Percentiles rank a stretch among this genome's conserved stretches.
Conservation (phyloP, 2,888 invertebrate genomes). For the Eupithecia vulgata region DNA sequence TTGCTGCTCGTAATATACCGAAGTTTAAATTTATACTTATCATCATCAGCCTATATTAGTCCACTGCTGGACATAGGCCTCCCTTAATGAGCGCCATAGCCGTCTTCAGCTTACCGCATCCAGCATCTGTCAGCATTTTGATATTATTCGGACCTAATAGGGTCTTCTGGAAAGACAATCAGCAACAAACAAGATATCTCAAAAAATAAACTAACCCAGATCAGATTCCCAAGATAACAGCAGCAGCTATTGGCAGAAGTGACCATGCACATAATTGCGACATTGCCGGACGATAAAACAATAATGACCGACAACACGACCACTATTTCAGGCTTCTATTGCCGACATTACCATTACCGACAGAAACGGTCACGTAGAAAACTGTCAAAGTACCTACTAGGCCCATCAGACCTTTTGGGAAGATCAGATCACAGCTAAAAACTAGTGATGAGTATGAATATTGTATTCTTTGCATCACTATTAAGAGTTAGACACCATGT, state of each 20-base stretch:
- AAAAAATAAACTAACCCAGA: constrained; percentile 5
- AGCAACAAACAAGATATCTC: background rate
- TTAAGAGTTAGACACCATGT: too few species aligned
- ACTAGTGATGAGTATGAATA: too few species aligned
- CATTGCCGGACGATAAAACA: constrained; percentile 31
- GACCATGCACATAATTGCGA: constrained; percentile 18
- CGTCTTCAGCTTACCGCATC: too few species aligned
- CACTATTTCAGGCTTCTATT: constrained; percentile 29
- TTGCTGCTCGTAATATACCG: too few species aligned
- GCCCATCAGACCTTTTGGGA: background rate
- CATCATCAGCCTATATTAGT: too few species aligned
- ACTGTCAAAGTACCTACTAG: background rate
- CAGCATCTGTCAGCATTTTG: too few species aligned
- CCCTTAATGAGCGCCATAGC: too few species aligned
- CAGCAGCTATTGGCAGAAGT: constrained; percentile 16
- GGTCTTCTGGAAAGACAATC: background rate
- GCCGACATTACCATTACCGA: constrained; percentile 34
- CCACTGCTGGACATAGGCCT: too few species aligned
- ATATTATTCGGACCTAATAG: too few species aligned
- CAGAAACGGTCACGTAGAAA: constrained; percentile 34
- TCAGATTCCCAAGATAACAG: background rate
- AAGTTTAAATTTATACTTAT: too few species aligned
- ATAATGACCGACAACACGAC: constrained; percentile 26
- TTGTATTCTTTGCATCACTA: too few species aligned
- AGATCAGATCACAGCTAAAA: background rate